Percentiles rank a stretch among this genome's conserved stretches.
phyloP scores from a whole-genome alignment of 2,888 invertebrate species.

The Chrysina gloriosa region DNA sequence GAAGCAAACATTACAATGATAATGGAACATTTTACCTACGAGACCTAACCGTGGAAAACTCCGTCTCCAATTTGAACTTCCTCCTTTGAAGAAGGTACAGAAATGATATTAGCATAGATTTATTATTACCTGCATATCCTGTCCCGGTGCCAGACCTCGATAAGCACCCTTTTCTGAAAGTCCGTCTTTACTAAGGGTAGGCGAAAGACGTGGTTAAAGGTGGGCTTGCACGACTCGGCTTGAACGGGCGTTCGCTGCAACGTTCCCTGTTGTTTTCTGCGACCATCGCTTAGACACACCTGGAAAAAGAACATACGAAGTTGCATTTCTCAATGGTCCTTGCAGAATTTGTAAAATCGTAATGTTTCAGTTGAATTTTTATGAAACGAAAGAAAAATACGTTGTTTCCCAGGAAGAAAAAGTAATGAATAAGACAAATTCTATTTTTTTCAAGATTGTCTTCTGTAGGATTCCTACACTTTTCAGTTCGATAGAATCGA shows the following conservation, averaged over 20 bases:
- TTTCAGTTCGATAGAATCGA: too few species aligned
- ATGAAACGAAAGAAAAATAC: too few species aligned
- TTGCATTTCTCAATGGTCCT: neutral
- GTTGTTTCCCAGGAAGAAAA: too few species aligned
- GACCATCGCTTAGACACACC: conserved; percentile 69
- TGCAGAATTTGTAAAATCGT: neutral
- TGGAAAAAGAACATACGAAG: conserved; percentile 54
- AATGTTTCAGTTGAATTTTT: neutral
- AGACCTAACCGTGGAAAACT: too few species aligned
- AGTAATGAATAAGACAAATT: too few species aligned
- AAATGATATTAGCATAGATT: conserved; percentile 9
- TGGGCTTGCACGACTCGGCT: conserved; percentile 80
- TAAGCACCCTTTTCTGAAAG: conserved; percentile 69
- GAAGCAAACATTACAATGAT: neutral
- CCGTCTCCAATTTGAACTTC: neutral
- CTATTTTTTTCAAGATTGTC: too few species aligned
- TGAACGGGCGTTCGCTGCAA: conserved; percentile 86
- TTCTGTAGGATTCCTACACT: too few species aligned
- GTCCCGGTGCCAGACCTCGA: conserved; percentile 90
- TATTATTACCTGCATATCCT: conserved; percentile 77
- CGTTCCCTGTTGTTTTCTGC: conserved; percentile 65
- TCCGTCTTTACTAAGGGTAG: conserved; percentile 72
- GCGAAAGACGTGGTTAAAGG: conserved; percentile 80
- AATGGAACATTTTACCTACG: neutral
- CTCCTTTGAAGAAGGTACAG: neutral